Base-by-base conservation (phyloP, 2,888 invertebrate species). In the Ectemnius continuus region DNA sequence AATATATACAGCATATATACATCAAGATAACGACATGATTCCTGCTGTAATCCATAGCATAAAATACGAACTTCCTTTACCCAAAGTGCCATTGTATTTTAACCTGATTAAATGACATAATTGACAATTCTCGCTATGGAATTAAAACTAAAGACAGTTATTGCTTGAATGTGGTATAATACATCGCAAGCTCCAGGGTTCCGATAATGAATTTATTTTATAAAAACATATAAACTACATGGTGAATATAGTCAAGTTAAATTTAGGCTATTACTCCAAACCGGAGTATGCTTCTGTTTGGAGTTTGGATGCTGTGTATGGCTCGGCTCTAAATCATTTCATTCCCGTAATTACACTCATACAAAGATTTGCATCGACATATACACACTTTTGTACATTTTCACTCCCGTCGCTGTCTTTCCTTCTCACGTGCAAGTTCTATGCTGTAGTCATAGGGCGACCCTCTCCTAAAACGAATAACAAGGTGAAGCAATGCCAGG, bases 161-260 rank as follows among this genome's bases (percentile, higher is more conserved):
- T 8, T 11, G 36, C 36, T 36, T 36, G 36, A 36, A 8, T 36
- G 36, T 36, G 36, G 36, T 36, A 36, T 36, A 36, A 36, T 36
- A 36, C 36, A 36, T 36, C 36, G 36, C 36, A 36, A 36, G 36
- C 36, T 8, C 36, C 36, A 36, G 36, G 36, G 36, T 36, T 36
- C 36, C 36, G 36, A 74, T 76, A 67, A 75, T 28, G 75, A 61
- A 69, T 89, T 89, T 87, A 88, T 89, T 88, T 86, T 88, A 87
- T 88, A 89, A 89, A 89, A 89, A 88, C 88, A 87, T 86, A 86
- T 86, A 85, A 88, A 89, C 88, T 90, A 89, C 89, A 88, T 78
- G 81, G 83, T 85, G 83, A 78, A 84, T 86, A 86, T 81, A 83
- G 73, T 85, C 79, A 72, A 85, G 83, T 86, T 85, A 85, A 85